These are phyloP conservation scores for Homarus gammarus DNA, from an alignment of 2,888 invertebrate genomes.

Conservation along the genomic window DNA sequence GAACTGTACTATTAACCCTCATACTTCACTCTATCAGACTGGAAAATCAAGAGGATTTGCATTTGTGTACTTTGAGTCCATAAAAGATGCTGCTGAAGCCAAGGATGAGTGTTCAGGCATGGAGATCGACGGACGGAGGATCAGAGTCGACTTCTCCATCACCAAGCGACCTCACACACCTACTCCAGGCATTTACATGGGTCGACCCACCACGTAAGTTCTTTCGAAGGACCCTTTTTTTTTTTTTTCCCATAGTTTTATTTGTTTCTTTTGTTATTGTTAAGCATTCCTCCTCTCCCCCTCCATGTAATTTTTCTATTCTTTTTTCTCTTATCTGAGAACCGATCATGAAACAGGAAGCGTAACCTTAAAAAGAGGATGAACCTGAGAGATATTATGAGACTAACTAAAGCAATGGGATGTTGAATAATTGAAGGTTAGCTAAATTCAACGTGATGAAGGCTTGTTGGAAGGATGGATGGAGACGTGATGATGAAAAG, in stretches of 20 bases:
- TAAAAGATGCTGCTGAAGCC: constrained; percentile 94
- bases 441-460: too few relatives aligned
- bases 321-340: background rate
- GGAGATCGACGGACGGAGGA: constrained; percentile 95
- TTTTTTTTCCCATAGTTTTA: background rate
- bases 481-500: too few relatives aligned
- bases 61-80: constrained; percentile 94
- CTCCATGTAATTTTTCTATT: background rate
- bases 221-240: background rate
- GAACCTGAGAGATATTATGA: too few relatives aligned
- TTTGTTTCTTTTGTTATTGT: background rate
- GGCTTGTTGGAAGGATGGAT: too few relatives aligned
- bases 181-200: constrained; percentile 98
- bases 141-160: constrained; percentile 96
- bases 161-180: constrained; percentile 97
- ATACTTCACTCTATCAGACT: constrained; percentile 83
- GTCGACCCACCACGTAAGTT: constrained; percentile 89
- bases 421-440: too few relatives aligned
- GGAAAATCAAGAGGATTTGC: constrained; percentile 97
- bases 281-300: too few relatives aligned
- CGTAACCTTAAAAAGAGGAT: too few relatives aligned
- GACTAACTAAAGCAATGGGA: too few relatives aligned
- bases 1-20: background rate
- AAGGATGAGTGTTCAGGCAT: constrained; percentile 96
- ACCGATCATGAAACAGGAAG: too few relatives aligned